Percentiles rank a stretch among this genome's conserved stretches.
These are phyloP conservation scores for Aphaenogaster floridana DNA, from an alignment of 1,140 invertebrate species.

Conservation along the genomic window DNA sequence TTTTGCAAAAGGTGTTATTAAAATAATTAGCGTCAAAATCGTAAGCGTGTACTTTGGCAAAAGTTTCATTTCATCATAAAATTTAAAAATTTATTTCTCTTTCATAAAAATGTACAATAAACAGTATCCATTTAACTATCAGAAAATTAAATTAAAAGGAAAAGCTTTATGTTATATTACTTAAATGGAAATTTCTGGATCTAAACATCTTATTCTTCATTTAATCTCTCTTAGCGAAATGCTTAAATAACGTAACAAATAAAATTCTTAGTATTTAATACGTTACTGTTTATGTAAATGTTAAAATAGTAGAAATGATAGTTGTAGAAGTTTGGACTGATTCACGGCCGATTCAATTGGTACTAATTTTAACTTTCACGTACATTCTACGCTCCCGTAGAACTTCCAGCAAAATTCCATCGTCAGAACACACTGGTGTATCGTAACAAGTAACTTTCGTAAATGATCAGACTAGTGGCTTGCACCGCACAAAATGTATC, in stretches of 20 bases:
- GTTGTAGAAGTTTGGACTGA: neutral
- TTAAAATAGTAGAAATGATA: conserved; percentile 5
- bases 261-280: neutral
- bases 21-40: neutral
- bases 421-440: neutral
- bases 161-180: neutral
- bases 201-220: neutral
- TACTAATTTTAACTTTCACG: conserved; percentile 28
- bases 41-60: neutral
- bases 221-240: neutral
- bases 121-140: neutral
- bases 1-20: neutral
- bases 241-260: neutral
- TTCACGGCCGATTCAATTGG: neutral
- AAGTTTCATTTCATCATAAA: neutral
- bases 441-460: conserved; percentile 19
- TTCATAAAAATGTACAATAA: neutral
- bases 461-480: conserved; percentile 2
- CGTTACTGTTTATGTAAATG: neutral
- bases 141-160: neutral
- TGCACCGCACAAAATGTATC: neutral
- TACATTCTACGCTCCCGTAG: neutral
- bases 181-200: neutral
- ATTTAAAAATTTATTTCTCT: neutral
- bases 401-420: conserved; percentile 24